These are phyloP conservation scores for Neogobius melanostomus DNA, from an alignment of 2,113 vertebrate genomes.

Conservation along the genomic window DNA sequence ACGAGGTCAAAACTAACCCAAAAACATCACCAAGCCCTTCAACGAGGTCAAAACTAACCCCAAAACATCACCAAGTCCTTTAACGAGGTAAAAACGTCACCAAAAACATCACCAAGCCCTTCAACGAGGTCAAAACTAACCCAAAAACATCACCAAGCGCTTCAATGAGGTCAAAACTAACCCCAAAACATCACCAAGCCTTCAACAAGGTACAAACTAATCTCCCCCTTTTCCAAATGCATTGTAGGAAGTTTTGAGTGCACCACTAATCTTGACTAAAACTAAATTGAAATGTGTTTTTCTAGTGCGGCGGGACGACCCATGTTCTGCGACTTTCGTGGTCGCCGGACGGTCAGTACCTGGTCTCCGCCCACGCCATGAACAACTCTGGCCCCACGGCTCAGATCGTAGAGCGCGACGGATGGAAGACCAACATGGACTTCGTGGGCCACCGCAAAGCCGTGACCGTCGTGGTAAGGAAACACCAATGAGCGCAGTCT, in stretches of 20 bases:
- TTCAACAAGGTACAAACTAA: slow-evolving; percentile 58
- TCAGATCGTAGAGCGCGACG: slow-evolving; percentile 96
- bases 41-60: too few species aligned
- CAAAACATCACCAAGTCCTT: too few species aligned
- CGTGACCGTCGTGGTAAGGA: slow-evolving; percentile 93
- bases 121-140: too few species aligned
- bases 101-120: too few species aligned
- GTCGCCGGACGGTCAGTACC: slow-evolving; percentile 97
- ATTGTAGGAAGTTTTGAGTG: too few species aligned
- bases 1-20: too few species aligned
- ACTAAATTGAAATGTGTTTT: neutral
- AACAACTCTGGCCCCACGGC: slow-evolving; percentile 98
- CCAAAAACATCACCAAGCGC: too few species aligned
- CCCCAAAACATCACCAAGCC: slow-evolving; percentile 68
- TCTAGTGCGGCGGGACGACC: slow-evolving; percentile 94
- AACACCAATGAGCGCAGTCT: too few species aligned
- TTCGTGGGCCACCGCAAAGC: slow-evolving; percentile 98
- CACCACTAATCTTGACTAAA: too few species aligned
- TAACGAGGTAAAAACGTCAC: too few species aligned
- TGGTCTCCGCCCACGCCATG: slow-evolving; percentile 98
- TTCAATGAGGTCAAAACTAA: too few species aligned
- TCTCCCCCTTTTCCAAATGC: neutral
- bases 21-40: too few species aligned
- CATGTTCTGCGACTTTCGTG: slow-evolving; percentile 96
- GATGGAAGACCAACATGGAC: slow-evolving; percentile 99